A percentile compares a stretch with the other conserved stretches of the same genome.
These are phyloP conservation scores for Dasyornis broadbenti DNA, from an alignment of 2,113 vertebrate species.

Conservation along the genomic window DNA sequence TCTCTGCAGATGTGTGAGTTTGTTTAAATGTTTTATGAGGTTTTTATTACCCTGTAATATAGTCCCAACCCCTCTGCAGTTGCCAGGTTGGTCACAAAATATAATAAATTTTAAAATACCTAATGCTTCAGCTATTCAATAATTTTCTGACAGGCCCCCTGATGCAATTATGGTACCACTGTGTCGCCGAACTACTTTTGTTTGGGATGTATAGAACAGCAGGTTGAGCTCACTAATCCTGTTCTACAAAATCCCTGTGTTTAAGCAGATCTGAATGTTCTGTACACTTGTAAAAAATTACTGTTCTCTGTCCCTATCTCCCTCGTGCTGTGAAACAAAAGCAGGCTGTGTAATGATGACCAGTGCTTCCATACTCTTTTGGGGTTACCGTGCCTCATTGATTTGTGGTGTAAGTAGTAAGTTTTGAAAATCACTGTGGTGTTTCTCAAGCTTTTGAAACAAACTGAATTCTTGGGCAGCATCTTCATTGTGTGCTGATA, in stretches of 20 bases:
- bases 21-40: constrained; percentile 68
- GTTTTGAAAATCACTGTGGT: neutral
- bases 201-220: neutral
- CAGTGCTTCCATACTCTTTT: neutral
- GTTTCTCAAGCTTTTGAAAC: neutral
- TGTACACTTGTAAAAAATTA: neutral
- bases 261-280: neutral
- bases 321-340: neutral
- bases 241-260: neutral
- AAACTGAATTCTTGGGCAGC: neutral
- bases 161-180: neutral
- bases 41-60: constrained; percentile 66
- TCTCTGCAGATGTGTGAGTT: constrained; percentile 72
- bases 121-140: constrained; percentile 58
- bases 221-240: neutral
- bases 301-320: neutral
- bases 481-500: neutral
- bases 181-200: neutral
- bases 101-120: constrained; percentile 62
- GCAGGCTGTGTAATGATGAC: neutral
- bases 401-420: neutral
- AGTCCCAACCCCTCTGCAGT: constrained; percentile 48
- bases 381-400: neutral
- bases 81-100: constrained; percentile 61
- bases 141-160: constrained; percentile 34